Evolutionary conservation across 2,113 vertebrate genomes (phyloP).

Genomic region (Pleuronectes platessa): DNA sequence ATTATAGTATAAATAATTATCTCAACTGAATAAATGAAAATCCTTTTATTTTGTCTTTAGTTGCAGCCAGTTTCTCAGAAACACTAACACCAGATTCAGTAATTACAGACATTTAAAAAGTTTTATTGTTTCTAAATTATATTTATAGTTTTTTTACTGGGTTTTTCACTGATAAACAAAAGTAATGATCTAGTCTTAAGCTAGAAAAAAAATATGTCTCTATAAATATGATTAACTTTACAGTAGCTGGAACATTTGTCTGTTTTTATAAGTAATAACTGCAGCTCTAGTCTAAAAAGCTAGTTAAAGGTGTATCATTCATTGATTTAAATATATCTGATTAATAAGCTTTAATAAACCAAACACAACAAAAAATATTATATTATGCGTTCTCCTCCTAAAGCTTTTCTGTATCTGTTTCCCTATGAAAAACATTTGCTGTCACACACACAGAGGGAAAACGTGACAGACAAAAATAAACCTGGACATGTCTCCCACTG

Average conservation of each 20-base stretch:
- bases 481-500: neutral
- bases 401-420: conserved; percentile 21
- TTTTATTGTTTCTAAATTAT: neutral
- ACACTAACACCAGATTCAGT: neutral
- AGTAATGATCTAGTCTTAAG: neutral
- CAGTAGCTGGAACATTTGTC: no score
- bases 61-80: conserved; percentile 8
- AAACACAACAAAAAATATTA: neutral
- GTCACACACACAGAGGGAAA: neutral
- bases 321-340: neutral
- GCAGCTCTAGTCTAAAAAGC: neutral
- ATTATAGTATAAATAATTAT: neutral
- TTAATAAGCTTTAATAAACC: neutral
- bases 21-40: neutral
- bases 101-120: neutral
- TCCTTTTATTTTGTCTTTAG: conserved; percentile 10
- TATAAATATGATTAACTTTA: no score
- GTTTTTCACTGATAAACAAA: conserved; percentile 3
- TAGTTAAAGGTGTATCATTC: neutral
- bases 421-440: neutral
- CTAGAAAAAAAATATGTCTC: neutral
- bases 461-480: conserved; percentile 23
- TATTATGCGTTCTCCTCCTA: neutral
- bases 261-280: neutral
- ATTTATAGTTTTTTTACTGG: neutral